Base-by-base conservation (phyloP, 2,797 vertebrate species). In the Anolis apletophallus region DNA sequence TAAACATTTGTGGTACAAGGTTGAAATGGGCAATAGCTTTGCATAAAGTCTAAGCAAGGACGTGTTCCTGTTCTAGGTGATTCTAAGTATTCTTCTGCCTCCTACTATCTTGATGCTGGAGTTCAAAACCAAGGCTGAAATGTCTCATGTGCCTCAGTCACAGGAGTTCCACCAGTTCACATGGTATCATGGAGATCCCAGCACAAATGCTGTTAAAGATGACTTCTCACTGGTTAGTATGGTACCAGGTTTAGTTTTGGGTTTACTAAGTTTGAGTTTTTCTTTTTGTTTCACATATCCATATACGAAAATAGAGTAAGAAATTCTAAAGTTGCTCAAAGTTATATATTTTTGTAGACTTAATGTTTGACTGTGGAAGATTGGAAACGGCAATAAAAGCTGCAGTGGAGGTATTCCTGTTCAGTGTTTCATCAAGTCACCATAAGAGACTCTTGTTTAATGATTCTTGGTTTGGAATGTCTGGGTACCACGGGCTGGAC, bases 121-220 rank as follows among this genome's bases (percentile, higher is more conserved):
- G 92, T 99, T 99, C 96, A 99, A 99, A 97, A 99, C 97, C 95
- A 97, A 98, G 94, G 98, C 98, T 34, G 98, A 99, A 95, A 99
- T 99, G 99, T 99, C 98, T 5, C 99, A 99, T 13, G 97, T 99
- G 5, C 99, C 99, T 67, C 98, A 99, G 90, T 95, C 96, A 73
- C 97, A 98, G 81, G 99, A 99, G 85, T 96, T 95, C 64, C 96
- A 96, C 79, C 97, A 98, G 89, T 99, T 99, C 88, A 95, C 95
- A 0, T 96, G 97, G 90, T 86, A 98, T 89, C 93, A 94, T 0
- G 89, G 93, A 68, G 94, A 94, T 54, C 94, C 94, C 88, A 69
- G 87, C 82, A 57, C 88, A 9, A 19, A 88, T 72, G 91, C 4
- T 82, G 36, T 74, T 75, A 97, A 95, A 90, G 95, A 94, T 71